These are phyloP conservation scores for Temnopleurus reevesii DNA, from an alignment of 53 echinoderm and acorn worm species.

Conservation along the genomic window DNA sequence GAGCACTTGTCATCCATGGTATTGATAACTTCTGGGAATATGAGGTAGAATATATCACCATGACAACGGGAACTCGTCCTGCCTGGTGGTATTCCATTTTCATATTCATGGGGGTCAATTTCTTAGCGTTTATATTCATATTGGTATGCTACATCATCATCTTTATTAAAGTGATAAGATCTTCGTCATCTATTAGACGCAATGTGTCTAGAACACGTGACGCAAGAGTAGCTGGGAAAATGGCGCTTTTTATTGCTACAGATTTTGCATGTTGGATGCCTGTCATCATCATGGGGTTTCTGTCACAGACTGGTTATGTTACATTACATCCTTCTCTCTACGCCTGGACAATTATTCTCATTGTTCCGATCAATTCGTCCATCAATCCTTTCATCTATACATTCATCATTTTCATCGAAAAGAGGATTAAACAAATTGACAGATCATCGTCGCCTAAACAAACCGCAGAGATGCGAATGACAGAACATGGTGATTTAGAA, in stretches of 20 bases:
- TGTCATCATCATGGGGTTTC: conserved; percentile 64
- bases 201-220: neutral
- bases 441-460: no score
- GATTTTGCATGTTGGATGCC: conserved; percentile 67
- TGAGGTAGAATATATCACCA: neutral
- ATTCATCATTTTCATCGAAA: neutral
- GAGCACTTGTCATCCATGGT: neutral
- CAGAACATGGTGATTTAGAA: no score
- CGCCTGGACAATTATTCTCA: conserved; percentile 57
- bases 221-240: conserved; percentile 47
- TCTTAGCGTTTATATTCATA: conserved; percentile 41
- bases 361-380: conserved; percentile 64
- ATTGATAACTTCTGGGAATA: neutral
- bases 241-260: conserved; percentile 61
- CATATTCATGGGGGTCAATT: conserved; percentile 53
- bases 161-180: conserved; percentile 46
- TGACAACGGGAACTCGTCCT: neutral
- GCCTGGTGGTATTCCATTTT: conserved; percentile 57
- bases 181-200: neutral
- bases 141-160: conserved; percentile 43
- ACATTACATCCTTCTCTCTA: conserved; percentile 47
- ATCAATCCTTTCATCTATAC: conserved; percentile 63
- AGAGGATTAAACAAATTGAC: neutral
- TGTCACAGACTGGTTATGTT: conserved; percentile 42
- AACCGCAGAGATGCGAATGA: no score